Percentiles rank a stretch among this genome's conserved stretches.
phyloP scores from a whole-genome alignment of 92 coral and sea anemone species.

The Epizoanthus ramosus region DNA sequence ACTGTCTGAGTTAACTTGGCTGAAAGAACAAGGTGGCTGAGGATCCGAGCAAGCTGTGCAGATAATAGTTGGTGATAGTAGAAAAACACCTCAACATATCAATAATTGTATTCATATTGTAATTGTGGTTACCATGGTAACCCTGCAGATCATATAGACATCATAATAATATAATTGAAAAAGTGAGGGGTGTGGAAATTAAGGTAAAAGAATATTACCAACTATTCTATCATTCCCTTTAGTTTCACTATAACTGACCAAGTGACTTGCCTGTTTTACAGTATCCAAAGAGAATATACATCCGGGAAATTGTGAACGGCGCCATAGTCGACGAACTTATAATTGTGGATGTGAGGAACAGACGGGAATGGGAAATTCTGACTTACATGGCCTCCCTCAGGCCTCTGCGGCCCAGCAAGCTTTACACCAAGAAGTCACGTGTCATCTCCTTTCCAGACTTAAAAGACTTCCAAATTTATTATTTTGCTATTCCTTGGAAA shows the following conservation, averaged over 20 bases:
- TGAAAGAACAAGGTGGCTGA: too few species aligned
- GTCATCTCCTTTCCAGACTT: constrained; percentile 56
- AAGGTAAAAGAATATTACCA: too few species aligned
- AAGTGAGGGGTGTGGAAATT: too few species aligned
- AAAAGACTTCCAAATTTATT: constrained; percentile 64
- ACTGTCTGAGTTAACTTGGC: too few species aligned
- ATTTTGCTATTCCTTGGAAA: constrained; percentile 62
- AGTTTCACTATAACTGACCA: not conserved
- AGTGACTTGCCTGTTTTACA: constrained; percentile 13
- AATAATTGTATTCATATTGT: too few species aligned
- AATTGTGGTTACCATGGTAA: too few species aligned
- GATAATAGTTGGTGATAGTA: too few species aligned
- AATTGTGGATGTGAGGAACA: constrained; percentile 64
- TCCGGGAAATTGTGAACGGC: constrained; percentile 67
- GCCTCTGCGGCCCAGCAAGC: constrained; percentile 39
- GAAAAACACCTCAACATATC: too few species aligned
- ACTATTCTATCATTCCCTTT: not conserved
- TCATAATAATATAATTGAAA: too few species aligned
- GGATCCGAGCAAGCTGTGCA: too few species aligned
- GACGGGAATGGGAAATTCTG: constrained; percentile 71
- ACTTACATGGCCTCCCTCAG: constrained; percentile 73
- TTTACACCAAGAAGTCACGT: constrained; percentile 8
- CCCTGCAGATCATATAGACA: too few species aligned
- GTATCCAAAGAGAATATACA: constrained; percentile 78
- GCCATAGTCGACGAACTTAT: constrained; percentile 73